A percentile compares a stretch with the other conserved stretches of the same genome.
These are phyloP conservation scores for Pollenia amentaria DNA, from an alignment of 2,888 invertebrate genomes.

Conservation along the genomic window DNA sequence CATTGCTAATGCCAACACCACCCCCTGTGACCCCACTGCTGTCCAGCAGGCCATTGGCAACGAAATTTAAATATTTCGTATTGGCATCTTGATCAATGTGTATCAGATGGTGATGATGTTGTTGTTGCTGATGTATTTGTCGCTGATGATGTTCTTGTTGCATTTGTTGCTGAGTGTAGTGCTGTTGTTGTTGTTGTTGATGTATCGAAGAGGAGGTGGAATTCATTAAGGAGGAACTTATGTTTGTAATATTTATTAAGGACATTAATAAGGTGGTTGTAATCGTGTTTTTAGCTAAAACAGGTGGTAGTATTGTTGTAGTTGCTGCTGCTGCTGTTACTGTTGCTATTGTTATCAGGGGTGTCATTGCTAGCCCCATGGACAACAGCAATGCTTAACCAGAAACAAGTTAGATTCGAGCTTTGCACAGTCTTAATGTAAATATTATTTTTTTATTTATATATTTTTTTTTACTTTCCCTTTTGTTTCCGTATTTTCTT, in stretches of 20 bases:
- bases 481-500: neutral
- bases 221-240: slow-evolving; percentile 54
- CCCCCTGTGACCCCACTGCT: slow-evolving; percentile 72
- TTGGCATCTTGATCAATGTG: slow-evolving; percentile 76
- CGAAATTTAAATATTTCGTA: slow-evolving; percentile 81
- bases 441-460: neutral
- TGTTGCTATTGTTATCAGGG: slow-evolving; percentile 28
- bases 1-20: slow-evolving; percentile 56
- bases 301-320: slow-evolving; percentile 59
- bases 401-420: slow-evolving; percentile 7
- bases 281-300: slow-evolving; percentile 61
- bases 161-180: slow-evolving; percentile 12
- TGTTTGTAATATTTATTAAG: slow-evolving; percentile 67
- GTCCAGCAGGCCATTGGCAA: slow-evolving; percentile 80
- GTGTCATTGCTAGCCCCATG: slow-evolving; percentile 31
- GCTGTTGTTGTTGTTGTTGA: slow-evolving; percentile 67
- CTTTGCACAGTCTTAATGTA: slow-evolving; percentile 38
- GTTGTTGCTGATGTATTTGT: slow-evolving; percentile 26
- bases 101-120: slow-evolving; percentile 74
- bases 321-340: neutral
- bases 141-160: slow-evolving; percentile 57
- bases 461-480: neutral
- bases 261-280: slow-evolving; percentile 62
- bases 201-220: slow-evolving; percentile 19
- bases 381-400: slow-evolving; percentile 16